Percentiles rank a stretch among this genome's conserved stretches.
phyloP scores from a whole-genome alignment of 1,140 invertebrate genomes.

The Charaxes varanes region DNA sequence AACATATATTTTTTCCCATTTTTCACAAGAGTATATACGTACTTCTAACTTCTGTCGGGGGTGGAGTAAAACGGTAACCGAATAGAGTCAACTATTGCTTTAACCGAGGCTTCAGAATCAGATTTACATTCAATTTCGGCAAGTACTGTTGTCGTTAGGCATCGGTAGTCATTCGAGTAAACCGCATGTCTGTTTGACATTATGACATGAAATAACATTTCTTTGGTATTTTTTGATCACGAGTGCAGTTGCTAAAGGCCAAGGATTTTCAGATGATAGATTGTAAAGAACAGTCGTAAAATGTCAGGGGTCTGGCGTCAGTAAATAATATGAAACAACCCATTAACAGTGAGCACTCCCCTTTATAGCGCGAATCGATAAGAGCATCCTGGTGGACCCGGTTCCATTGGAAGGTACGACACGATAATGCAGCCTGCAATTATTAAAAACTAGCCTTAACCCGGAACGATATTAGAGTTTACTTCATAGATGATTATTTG shows the following conservation, averaged over 20 bases:
- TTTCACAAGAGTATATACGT: no score
- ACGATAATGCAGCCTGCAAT: no score
- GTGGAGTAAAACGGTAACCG: no score
- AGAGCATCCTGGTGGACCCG: not conserved
- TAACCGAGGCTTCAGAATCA: no score
- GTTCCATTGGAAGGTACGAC: not conserved
- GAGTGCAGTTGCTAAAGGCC: slow-evolving; percentile 1
- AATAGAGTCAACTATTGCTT: no score
- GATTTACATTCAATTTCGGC: no score
- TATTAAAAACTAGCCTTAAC: no score
- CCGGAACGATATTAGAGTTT: no score
- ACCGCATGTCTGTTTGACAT: not conserved
- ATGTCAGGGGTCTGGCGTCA: not conserved
- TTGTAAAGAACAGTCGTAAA: not conserved
- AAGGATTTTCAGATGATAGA: not conserved
- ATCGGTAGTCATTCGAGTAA: no score
- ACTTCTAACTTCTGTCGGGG: no score
- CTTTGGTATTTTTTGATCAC: not conserved
- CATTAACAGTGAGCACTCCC: slow-evolving; percentile 1
- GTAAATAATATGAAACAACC: slow-evolving; percentile 4
- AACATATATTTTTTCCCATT: no score
- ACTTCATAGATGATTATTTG: not conserved
- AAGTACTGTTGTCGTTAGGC: no score
- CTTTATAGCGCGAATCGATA: slow-evolving; percentile 1
- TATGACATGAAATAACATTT: not conserved